A percentile compares a stretch with the other conserved stretches of the same genome.
These are phyloP conservation scores for Turnix velox DNA, from an alignment of 2,113 vertebrate genomes.

Conservation along the genomic window DNA sequence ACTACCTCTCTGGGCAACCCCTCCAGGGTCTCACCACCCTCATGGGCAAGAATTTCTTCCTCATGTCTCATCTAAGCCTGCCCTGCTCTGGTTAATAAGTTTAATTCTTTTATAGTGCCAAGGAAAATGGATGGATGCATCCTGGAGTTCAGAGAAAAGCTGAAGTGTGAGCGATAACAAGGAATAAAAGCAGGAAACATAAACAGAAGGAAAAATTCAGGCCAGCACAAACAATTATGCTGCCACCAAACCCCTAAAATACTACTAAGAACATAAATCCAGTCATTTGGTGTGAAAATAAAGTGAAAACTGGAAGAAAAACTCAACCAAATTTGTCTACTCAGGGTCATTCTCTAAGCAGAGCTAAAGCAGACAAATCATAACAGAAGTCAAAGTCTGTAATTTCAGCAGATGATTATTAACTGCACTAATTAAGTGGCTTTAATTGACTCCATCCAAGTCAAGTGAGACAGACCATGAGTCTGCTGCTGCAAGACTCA, in stretches of 20 bases:
- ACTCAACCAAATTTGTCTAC: not conserved
- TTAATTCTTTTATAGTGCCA: not conserved
- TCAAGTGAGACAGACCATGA: not conserved
- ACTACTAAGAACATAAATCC: not conserved
- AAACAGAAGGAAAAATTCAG: not conserved
- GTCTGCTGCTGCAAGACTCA: not conserved
- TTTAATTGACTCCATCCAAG: slow-evolving; percentile 43
- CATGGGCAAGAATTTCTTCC: too few species aligned
- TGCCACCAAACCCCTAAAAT: not conserved
- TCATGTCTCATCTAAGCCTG: too few species aligned
- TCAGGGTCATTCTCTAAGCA: not conserved
- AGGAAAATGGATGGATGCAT: not conserved
- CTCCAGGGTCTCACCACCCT: too few species aligned
- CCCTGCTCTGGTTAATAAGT: not conserved
- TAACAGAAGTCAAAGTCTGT: not conserved
- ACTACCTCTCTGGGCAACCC: too few species aligned
- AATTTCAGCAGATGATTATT: slow-evolving; percentile 31
- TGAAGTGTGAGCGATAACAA: not conserved
- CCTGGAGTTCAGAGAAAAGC: not conserved
- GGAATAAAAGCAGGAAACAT: not conserved
- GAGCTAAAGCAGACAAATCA: not conserved
- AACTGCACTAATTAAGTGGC: slow-evolving; percentile 42
- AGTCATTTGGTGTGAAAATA: not conserved
- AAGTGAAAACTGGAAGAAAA: not conserved
- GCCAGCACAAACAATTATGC: not conserved